Percentiles rank a stretch among this genome's conserved stretches.
phyloP scores from a whole-genome alignment of 2,888 invertebrate species.

The Linnaemya vulpina region DNA sequence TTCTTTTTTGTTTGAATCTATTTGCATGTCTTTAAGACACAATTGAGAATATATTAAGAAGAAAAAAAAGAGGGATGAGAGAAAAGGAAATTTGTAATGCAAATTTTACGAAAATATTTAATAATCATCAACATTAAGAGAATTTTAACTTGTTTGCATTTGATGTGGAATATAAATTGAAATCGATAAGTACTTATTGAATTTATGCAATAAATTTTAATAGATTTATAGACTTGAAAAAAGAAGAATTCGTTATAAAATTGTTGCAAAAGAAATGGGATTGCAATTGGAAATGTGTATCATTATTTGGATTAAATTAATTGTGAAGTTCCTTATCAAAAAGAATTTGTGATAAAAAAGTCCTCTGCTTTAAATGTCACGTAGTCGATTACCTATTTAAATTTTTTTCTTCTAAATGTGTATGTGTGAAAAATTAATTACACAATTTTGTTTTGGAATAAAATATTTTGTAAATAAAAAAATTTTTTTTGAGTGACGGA shows the following conservation, averaged over 20 bases:
- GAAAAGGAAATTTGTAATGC: constrained; percentile 68
- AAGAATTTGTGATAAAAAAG: too few relatives aligned
- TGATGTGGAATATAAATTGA: constrained; percentile 58
- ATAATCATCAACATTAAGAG: constrained; percentile 63
- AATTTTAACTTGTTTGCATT: constrained; percentile 33
- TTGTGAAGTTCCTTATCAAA: too few relatives aligned
- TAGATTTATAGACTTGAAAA: constrained; percentile 23
- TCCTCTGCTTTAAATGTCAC: too few relatives aligned
- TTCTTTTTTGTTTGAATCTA: not conserved
- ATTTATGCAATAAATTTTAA: constrained; percentile 48
- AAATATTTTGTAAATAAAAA: too few relatives aligned
- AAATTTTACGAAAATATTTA: constrained; percentile 66
- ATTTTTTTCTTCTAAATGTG: too few relatives aligned
- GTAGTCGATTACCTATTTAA: too few relatives aligned
- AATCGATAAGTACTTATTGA: constrained; percentile 62
- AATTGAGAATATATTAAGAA: constrained; percentile 19
- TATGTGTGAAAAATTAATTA: too few relatives aligned
- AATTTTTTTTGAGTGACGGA: too few relatives aligned
- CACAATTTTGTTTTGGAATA: too few relatives aligned
- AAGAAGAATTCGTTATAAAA: not conserved
- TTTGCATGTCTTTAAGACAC: not conserved
- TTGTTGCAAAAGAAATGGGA: not conserved
- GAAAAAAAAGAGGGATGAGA: not conserved
- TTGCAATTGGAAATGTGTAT: not conserved
- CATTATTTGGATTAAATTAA: not conserved